Conservation (phyloP, 2,797 vertebrate species). For the Danio aesculapii region DNA sequence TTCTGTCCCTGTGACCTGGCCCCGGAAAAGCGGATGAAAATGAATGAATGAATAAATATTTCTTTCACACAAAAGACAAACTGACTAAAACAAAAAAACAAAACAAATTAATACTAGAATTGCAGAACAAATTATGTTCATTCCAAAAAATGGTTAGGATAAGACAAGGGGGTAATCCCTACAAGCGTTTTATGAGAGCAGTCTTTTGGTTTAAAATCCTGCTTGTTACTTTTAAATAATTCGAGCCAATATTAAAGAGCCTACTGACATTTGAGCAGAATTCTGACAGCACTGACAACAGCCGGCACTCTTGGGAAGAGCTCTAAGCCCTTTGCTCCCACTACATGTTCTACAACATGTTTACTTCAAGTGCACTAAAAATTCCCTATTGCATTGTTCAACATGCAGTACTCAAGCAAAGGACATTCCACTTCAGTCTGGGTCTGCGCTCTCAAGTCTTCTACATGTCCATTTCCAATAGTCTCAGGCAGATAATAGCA, state of each 20-base stretch:
- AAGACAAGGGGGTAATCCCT: not conserved
- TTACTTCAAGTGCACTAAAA: constrained; percentile 39
- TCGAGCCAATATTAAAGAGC: not conserved
- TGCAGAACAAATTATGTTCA: too few relatives aligned
- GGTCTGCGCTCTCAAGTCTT: constrained; percentile 39
- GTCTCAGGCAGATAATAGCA: constrained; percentile 21
- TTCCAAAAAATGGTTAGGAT: not conserved
- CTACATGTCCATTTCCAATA: constrained; percentile 35
- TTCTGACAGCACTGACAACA: constrained; percentile 16
- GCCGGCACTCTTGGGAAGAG: constrained; percentile 29
- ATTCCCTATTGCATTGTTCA: constrained; percentile 39
- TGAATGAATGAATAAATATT: too few relatives aligned
- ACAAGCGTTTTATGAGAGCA: not conserved
- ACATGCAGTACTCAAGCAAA: constrained; percentile 25
- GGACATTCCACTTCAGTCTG: constrained; percentile 49
- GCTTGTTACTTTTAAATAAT: not conserved
- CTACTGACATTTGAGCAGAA: not conserved
- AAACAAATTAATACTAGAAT: not conserved
- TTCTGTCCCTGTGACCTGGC: too few relatives aligned
- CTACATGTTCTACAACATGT: constrained; percentile 33
- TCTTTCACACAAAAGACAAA: too few relatives aligned
- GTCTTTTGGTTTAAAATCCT: not conserved
- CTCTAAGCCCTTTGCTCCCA: constrained; percentile 27
- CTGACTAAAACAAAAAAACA: not conserved
- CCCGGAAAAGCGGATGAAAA: too few relatives aligned